Conservation (phyloP, 2,797 vertebrate genomes). For the Gymnoscopelus braueri region DNA sequence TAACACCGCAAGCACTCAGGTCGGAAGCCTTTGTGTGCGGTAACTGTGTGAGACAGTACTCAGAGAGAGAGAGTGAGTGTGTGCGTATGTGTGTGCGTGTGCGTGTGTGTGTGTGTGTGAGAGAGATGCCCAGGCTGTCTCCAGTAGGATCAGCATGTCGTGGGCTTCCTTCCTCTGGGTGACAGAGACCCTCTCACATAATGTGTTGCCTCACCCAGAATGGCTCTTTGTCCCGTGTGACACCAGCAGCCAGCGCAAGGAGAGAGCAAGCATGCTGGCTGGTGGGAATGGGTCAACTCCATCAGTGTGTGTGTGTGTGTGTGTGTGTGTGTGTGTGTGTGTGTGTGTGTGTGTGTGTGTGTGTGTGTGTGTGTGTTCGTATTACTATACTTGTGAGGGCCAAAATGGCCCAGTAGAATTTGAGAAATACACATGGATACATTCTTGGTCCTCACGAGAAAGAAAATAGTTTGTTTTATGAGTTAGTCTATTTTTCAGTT, state of each 20-base stretch:
- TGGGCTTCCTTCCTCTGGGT: slow-evolving; percentile 67
- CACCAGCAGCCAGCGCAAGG: slow-evolving; percentile 52
- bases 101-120: not conserved
- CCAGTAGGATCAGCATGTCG: slow-evolving; percentile 61
- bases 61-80: slow-evolving; percentile 27
- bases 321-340: slow-evolving; percentile 55
- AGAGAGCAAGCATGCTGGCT: slow-evolving; percentile 60
- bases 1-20: slow-evolving; percentile 26
- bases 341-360: slow-evolving; percentile 39
- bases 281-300: slow-evolving; percentile 12
- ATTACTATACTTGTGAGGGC: not conserved
- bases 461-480: slow-evolving; percentile 36
- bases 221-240: slow-evolving; percentile 68
- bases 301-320: slow-evolving; percentile 24
- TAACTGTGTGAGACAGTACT: slow-evolving; percentile 46
- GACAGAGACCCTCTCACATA: slow-evolving; percentile 57
- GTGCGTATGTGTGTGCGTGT: slow-evolving; percentile 3
- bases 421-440: too few species aligned
- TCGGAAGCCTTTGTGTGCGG: not conserved
- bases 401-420: too few species aligned
- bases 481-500: too few species aligned
- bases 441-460: slow-evolving; percentile 5
- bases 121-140: slow-evolving; percentile 36
- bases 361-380: slow-evolving; percentile 37
- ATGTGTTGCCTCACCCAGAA: slow-evolving; percentile 60